A percentile compares a stretch with the other conserved stretches of the same genome.
Conservation (phyloP, 35 echinoderm and acorn worm species). For the Strongylocentrotus purpuratus region DNA sequence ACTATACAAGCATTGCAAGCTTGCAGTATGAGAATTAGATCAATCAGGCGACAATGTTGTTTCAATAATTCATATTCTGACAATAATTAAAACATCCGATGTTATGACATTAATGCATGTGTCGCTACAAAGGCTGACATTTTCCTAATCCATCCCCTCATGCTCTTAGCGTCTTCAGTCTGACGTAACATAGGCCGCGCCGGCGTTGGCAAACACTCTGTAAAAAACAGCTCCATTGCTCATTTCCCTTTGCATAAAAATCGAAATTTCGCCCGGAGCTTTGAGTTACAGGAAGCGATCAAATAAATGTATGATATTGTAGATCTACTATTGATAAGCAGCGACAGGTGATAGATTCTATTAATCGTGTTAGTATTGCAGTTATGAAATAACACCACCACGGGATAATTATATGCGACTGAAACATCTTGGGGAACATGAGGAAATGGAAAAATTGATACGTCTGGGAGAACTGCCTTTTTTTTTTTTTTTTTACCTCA, state of each 20-base stretch:
- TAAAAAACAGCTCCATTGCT: not conserved
- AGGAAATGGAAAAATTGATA: not conserved
- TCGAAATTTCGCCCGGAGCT: not conserved
- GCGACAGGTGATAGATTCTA: not conserved
- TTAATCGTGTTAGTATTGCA: not conserved
- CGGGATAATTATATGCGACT: not conserved
- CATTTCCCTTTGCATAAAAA: not conserved
- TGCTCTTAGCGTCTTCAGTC: not conserved
- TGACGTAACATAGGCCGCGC: not conserved
- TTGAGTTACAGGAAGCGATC: not conserved
- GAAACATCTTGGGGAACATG: not conserved
- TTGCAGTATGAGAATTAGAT: not conserved
- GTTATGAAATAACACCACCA: not conserved
- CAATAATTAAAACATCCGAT: not conserved
- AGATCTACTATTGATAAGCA: not conserved
- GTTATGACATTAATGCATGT: not conserved
- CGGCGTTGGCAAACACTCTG: not conserved
- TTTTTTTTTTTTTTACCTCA: not conserved
- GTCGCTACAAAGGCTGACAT: not conserved
- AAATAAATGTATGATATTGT: conserved; percentile 4
- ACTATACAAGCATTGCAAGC: not conserved
- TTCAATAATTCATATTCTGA: not conserved
- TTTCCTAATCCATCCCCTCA: not conserved
- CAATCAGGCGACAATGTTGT: not conserved
- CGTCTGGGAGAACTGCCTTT: not conserved